Conservation (phyloP, 2,888 invertebrate genomes). For the Anthrax anthrax region DNA sequence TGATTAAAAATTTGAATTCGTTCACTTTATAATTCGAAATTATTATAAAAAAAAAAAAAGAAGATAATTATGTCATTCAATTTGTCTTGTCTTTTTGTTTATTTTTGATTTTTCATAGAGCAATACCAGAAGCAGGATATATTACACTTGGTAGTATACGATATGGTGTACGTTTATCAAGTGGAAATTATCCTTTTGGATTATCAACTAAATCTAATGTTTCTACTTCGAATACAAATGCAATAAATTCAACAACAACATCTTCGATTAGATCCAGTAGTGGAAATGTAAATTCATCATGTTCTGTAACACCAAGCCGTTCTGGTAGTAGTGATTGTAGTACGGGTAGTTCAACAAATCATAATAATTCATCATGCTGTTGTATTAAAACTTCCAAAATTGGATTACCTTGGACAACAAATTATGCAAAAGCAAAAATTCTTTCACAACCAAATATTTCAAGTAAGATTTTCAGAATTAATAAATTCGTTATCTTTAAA, state of each 20-base stretch:
- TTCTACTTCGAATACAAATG: background rate
- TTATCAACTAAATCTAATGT: background rate
- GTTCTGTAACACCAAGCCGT: background rate
- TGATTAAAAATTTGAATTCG: too few species aligned
- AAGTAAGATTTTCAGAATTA: background rate
- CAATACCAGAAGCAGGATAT: constrained; percentile 15
- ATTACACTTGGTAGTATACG: constrained; percentile 15
- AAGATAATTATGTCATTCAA: too few species aligned
- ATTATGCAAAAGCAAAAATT: constrained; percentile 7
- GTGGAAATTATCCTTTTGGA: background rate
- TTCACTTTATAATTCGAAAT: too few species aligned
- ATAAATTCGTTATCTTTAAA: background rate
- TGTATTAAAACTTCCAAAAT: constrained; percentile 10
- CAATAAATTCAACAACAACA: background rate
- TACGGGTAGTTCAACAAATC: background rate
- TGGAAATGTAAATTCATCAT: background rate
- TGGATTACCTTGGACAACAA: constrained; percentile 10
- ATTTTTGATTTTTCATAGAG: too few species aligned
- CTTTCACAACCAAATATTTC: constrained; percentile 1
- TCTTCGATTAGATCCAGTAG: background rate
- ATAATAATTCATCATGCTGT: constrained; percentile 7
- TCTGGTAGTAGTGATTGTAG: constrained; percentile 5
- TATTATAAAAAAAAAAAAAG: too few species aligned
- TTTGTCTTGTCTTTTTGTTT: too few species aligned
- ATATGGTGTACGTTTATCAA: constrained; percentile 14